Base-by-base conservation (phyloP, 2,797 vertebrate genomes). In the Enteromius argenteus region DNA sequence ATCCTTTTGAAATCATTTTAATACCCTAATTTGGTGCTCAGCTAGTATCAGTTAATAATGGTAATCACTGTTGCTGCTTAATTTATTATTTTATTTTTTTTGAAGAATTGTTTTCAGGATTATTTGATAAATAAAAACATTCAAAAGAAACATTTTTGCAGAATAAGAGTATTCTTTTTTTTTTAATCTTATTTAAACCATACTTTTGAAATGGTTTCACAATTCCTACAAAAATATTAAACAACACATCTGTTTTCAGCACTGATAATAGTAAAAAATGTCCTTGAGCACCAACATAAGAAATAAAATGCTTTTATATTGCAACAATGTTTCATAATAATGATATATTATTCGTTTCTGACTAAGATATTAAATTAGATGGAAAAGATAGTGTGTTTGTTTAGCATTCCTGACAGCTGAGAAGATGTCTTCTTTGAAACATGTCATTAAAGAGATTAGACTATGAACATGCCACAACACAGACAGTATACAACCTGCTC, bases 401-500 rank as follows among this genome's bases (percentile, higher is more conserved):
- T 46, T 62, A 81, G 58, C 27, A 21, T 49, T 62, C 4, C 8
- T 62, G 53, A 11, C 21, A 64, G 80, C 56, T 64, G 21, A 49
- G 42, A 73, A 35, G 13, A 35, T 60, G 27, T 81, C 37, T 69
- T 56, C 49, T 81, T 27, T 80, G 46, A 69, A 72, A 72, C 23
- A 62, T 81, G 13, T 73, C 13, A 62, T 73, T 62, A 23, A 35
- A 62, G 53, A 81, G 51, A 60, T 81, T 81, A 32, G 51, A 71
- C 30, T 23, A 17, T 69, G 32, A 68, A n/a, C 35, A 46, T 35
- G 39, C 53, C 39, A 32, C n/a, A 51, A 37, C 39, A 73, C 19
- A 75, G 67, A 60, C 46, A 27, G 44, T 58, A 76, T 37, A 60
- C 74, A 83, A 84, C 74, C 66, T 56, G 64, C 69, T 58, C 53